Evolutionary conservation across 1,140 invertebrate genomes (phyloP), one percentile per base, ranked within the genome.

Genomic region (Pristionchus pacificus): DNA sequence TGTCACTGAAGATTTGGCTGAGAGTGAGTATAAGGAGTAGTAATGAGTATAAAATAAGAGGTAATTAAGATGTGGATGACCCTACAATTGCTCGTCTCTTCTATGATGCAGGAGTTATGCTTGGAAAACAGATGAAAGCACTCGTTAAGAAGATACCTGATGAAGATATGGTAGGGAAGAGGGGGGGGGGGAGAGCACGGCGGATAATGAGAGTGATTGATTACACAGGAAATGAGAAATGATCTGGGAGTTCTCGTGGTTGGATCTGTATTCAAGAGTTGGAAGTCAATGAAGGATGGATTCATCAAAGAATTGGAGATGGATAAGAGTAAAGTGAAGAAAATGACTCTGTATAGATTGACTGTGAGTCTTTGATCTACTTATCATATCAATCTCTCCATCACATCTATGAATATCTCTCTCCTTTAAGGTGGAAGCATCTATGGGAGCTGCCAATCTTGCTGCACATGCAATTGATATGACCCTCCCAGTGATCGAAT

Each of bases 181-280:
- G 6, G 28, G 25, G 10, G 6, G 0, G 28, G n/a, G 62, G n/a
- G 1, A 19, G 19, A 24, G 32, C 6, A 64, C 0, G 78, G 24
- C 61, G 72, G 64, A 72, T 31, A 27, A 24, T 70, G 19, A 14
- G 24, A 27, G 25, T 57, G 24, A 19, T 15, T 24, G 24, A 25
- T 28, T 2, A 65, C 13, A 14, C 15, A 77, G 65, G 79, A 88
- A 2, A 80, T 84, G 60, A 80, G 82, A 1, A 89, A 88, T 3
- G 89, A 92, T 6, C 80, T 95, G 0, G 90, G 90, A 33, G 88
- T 97, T 0, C 89, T 96, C 0, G 95, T 93, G 83, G 92, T 97
- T 0, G 95, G 95, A 0, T 96, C 93, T 0, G 93, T 98, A 0
- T 98, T 93, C 91, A 90, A 92, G 76, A 95, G 93, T 75, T 98